phyloP scores from a whole-genome alignment of 2,888 invertebrate species.

The Imbricaverruca yamaguchii region DNA sequence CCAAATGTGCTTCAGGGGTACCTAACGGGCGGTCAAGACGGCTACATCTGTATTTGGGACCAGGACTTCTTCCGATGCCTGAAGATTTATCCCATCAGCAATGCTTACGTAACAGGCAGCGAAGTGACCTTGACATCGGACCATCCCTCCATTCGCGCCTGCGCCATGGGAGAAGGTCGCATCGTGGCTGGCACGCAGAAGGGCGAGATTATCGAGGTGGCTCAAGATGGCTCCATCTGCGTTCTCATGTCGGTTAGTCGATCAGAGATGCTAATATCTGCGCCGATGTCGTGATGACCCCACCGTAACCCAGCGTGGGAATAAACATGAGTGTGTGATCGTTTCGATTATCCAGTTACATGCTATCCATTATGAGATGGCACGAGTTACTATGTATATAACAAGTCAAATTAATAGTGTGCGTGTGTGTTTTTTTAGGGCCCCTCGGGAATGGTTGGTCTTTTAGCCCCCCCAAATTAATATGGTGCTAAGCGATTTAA shows the following conservation, averaged over 20 bases:
- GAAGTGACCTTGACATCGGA: conserved; percentile 28
- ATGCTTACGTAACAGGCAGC: conserved; percentile 31
- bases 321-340: no score
- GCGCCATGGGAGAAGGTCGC: neutral
- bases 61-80: conserved; percentile 42
- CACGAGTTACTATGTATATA: no score
- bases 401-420: no score
- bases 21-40: conserved; percentile 45
- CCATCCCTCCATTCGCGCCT: conserved; percentile 28
- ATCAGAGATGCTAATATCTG: no score
- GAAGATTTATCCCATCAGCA: conserved; percentile 41
- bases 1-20: conserved; percentile 38
- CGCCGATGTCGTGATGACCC: no score
- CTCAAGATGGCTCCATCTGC: neutral
- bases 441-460: no score
- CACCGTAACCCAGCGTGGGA: no score
- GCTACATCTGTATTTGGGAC: conserved; percentile 43
- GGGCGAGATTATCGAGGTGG: neutral
- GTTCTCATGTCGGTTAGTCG: neutral
- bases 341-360: no score
- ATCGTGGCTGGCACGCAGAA: conserved; percentile 11
- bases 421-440: no score
- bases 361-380: no score
- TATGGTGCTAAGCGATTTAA: no score
- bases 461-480: no score